Conservation (phyloP, 2,113 vertebrate species). For the Azemiops feae region DNA sequence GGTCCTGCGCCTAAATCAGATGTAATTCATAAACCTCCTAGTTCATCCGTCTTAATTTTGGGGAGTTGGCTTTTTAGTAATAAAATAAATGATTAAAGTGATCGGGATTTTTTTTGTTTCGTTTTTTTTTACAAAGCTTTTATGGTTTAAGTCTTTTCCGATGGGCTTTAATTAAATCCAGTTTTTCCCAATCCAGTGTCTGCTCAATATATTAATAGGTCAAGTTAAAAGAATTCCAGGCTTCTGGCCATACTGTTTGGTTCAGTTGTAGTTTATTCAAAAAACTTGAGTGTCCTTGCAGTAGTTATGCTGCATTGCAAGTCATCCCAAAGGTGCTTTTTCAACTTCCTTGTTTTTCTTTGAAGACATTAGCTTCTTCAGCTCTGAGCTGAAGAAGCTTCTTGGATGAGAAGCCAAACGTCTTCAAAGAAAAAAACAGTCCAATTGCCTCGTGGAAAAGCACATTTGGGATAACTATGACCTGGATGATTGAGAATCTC, state of each 20-base stretch:
- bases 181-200: background rate
- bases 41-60: background rate
- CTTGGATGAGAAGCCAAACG: too few species aligned
- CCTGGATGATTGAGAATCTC: too few species aligned
- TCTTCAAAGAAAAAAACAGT: too few species aligned
- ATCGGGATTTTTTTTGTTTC: background rate
- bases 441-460: too few species aligned
- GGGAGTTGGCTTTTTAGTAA: background rate
- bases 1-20: background rate
- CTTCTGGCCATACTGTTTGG: background rate
- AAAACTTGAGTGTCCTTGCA: background rate
- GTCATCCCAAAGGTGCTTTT: background rate
- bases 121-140: background rate
- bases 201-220: background rate
- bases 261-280: background rate
- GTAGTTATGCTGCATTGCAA: background rate
- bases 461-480: too few species aligned
- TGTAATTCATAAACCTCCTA: background rate
- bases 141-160: background rate
- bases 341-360: too few species aligned
- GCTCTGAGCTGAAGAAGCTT: too few species aligned
- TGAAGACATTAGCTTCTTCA: too few species aligned
- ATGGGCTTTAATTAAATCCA: background rate
- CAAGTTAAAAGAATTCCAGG: background rate
- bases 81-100: background rate